Evolutionary conservation across 2,888 invertebrate genomes (phyloP).

Genomic region (Antitype chi): DNA sequence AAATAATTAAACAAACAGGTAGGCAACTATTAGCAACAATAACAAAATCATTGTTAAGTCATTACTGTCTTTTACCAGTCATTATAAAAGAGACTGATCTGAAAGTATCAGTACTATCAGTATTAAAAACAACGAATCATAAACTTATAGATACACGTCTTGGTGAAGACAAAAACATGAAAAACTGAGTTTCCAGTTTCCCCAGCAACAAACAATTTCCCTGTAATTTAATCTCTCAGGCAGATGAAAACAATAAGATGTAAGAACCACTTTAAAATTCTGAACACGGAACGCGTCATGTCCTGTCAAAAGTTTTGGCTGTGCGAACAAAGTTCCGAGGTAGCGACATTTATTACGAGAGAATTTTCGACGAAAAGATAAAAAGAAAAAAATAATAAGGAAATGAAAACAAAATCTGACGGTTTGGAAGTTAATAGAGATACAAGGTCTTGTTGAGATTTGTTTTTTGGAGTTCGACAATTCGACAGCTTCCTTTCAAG

Average conservation of each 20-base stretch:
- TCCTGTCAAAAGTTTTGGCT: slow-evolving; percentile 41
- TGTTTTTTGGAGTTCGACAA: not conserved
- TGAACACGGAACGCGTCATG: slow-evolving; percentile 40
- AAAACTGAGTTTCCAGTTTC: not conserved
- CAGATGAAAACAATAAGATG: slow-evolving; percentile 34
- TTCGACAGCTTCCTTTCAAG: not conserved
- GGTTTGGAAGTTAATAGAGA: not conserved
- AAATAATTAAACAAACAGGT: no score
- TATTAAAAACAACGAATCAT: no score
- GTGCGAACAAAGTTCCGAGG: slow-evolving; percentile 20
- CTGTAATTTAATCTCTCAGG: slow-evolving; percentile 8
- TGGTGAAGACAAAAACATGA: slow-evolving; percentile 7
- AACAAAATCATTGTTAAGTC: no score
- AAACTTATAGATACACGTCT: not conserved
- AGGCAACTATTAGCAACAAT: no score
- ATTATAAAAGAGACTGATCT: no score
- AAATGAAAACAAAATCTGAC: slow-evolving; percentile 10
- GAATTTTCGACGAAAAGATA: slow-evolving; percentile 18
- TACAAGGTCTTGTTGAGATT: not conserved
- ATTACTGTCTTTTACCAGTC: no score
- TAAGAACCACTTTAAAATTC: slow-evolving; percentile 33
- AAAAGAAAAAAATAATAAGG: slow-evolving; percentile 9
- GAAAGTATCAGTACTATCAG: no score
- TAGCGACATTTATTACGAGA: slow-evolving; percentile 21
- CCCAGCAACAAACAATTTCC: not conserved